Percentiles rank a stretch among this genome's conserved stretches.
Conservation (phyloP, 2,888 invertebrate genomes). For the Bombyx huttoni region DNA sequence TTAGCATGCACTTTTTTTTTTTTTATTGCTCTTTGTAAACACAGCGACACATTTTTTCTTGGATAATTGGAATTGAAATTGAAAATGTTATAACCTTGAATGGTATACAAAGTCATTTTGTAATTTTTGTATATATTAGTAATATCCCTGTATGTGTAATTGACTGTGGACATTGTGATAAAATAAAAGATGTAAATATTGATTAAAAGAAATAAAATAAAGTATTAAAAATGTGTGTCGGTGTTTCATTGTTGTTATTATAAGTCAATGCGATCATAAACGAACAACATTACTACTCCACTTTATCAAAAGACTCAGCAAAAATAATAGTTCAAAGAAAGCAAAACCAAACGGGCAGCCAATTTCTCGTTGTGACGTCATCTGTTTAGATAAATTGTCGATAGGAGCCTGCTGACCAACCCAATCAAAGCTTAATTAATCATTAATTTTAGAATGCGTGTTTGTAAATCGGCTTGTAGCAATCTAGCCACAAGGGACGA, state of each 20-base stretch:
- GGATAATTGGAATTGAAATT: neutral
- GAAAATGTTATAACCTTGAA: neutral
- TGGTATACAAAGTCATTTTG: neutral
- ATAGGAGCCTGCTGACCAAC: no score
- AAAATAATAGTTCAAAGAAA: no score
- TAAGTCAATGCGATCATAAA: neutral
- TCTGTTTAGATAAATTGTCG: no score
- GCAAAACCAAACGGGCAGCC: no score
- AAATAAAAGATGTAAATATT: slow-evolving; percentile 39
- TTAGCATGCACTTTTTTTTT: no score
- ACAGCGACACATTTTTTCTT: neutral
- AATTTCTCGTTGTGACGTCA: no score
- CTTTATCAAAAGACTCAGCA: neutral
- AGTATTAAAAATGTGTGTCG: slow-evolving; percentile 25
- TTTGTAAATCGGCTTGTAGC: no score
- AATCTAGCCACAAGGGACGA: no score
- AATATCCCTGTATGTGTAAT: slow-evolving; percentile 22
- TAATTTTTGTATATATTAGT: slow-evolving; percentile 33
- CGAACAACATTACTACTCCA: neutral
- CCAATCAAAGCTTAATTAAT: no score
- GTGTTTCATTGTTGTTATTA: slow-evolving; percentile 13
- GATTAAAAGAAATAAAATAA: slow-evolving; percentile 23
- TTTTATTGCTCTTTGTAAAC: neutral
- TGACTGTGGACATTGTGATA: slow-evolving; percentile 56
- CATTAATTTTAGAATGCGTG: no score